These are phyloP conservation scores for Spodoptera litura DNA, from an alignment of 1,140 invertebrate species.

Conservation along the genomic window DNA sequence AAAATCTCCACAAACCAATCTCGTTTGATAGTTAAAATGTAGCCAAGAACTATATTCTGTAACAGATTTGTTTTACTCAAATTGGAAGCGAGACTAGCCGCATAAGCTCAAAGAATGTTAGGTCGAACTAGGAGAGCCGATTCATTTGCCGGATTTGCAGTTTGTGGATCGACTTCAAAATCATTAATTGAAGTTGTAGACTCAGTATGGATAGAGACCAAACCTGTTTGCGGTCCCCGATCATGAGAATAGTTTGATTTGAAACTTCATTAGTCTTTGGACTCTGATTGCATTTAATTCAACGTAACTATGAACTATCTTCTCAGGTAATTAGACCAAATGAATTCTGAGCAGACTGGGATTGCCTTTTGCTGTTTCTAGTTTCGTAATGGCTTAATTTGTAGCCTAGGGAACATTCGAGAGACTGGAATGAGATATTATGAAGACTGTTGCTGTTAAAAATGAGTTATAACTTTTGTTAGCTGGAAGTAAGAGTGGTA, in stretches of 20 bases:
- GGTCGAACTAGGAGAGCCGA: constrained; percentile 57
- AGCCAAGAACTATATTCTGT: background rate
- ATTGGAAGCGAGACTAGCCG: constrained; percentile 1
- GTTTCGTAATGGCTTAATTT: constrained; percentile 25
- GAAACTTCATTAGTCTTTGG: constrained; percentile 48
- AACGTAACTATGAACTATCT: constrained; percentile 22
- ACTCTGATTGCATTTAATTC: constrained; percentile 30
- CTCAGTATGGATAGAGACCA: constrained; percentile 35
- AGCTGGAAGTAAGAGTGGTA: background rate
- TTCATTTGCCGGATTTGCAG: constrained; percentile 66
- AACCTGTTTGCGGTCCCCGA: constrained; percentile 52
- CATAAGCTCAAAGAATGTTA: constrained; percentile 27
- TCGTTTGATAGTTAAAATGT: background rate
- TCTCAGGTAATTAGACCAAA: constrained; percentile 28
- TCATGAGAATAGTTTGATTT: constrained; percentile 48
- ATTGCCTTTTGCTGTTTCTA: constrained; percentile 31
- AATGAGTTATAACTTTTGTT: background rate
- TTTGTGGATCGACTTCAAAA: constrained; percentile 56
- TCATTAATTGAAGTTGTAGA: constrained; percentile 66
- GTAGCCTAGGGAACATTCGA: constrained; percentile 1
- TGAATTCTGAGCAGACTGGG: constrained; percentile 28
- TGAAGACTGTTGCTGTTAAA: background rate
- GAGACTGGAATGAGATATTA: background rate
- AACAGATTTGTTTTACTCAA: background rate
- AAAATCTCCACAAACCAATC: too few species aligned